Evolutionary conservation across 2,797 vertebrate genomes (phyloP), one percentile per base, ranked within the genome.

Genomic region (Poeciliopsis gracilis): DNA sequence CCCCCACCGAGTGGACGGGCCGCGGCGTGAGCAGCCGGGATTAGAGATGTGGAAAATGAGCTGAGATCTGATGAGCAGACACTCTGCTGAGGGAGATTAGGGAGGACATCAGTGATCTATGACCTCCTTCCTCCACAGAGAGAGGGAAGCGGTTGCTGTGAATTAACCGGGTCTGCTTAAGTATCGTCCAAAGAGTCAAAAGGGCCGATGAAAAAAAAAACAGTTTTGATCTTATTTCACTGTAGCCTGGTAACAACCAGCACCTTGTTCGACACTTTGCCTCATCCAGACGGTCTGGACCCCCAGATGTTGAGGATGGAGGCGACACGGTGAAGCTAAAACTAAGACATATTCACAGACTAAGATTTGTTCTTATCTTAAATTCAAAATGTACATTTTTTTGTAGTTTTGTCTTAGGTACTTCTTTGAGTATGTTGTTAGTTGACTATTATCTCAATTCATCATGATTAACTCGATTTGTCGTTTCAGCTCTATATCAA

Each of bases 41-140:
- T 88, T 86, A 87, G 73, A 87, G 67, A 78, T 66, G 82, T 82
- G 77, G 76, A 79, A 72, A 84, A 89, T 82, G 30, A 82, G 75
- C 36, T 18, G 79, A 72, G 75, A 86, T 81, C 41, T 69, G 41
- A 70, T 70, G 41, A 70, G 67, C 41, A 28, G 67, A 12, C 12
- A 1, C 25, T 70, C 25, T 70, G 25, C 67, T 70, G 41, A 28
- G 67, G 5, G 41, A 9, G 12, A 30, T 70, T 45, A 28, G 67
- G 33, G 8, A 63, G 61, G 33, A 69, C 38, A 41, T 69, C 10
- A 12, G 41, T 70, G 41, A 70, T 45, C 41, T n/a, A 69, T n/a
- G 12, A n/a, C 66, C 66, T 43, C 66, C 8, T 43, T 43, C 38
- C 66, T n/a, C 66, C 66, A 25, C 38, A n/a, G 10, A n/a, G 20